These are phyloP conservation scores for Cosmia pyralina DNA, from an alignment of 2,888 invertebrate species.

Conservation along the genomic window DNA sequence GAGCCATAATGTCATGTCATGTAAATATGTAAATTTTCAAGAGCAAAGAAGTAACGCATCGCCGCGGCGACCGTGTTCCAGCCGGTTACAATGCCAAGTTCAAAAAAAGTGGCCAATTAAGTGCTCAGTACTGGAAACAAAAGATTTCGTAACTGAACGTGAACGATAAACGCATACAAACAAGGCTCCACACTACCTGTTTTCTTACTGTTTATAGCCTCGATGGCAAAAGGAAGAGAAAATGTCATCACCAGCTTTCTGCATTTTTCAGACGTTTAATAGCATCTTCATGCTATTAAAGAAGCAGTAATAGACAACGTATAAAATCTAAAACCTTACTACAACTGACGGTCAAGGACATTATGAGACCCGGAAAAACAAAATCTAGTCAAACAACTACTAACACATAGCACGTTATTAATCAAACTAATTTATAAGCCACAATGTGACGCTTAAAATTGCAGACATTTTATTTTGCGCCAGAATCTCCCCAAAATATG, in stretches of 20 bases:
- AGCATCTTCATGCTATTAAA: not conserved
- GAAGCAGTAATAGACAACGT: not conserved
- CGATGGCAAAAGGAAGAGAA: not conserved
- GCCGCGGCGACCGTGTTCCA: slow-evolving; percentile 39
- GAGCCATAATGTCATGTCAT: not conserved
- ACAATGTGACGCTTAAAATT: not conserved
- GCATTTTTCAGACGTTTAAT: not conserved
- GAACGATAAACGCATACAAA: slow-evolving; percentile 20
- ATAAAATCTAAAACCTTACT: not conserved
- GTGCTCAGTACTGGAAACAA: slow-evolving; percentile 36
- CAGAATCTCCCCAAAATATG: not conserved
- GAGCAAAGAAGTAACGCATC: slow-evolving; percentile 21
- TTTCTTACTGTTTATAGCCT: not conserved
- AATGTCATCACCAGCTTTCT: not conserved
- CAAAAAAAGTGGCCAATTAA: slow-evolving; percentile 51
- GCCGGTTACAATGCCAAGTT: slow-evolving; percentile 55
- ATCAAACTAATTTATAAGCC: not conserved
- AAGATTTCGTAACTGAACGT: slow-evolving; percentile 30
- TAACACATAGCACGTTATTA: not conserved
- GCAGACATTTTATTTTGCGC: not conserved
- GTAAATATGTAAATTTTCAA: slow-evolving; percentile 9
- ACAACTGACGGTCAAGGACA: slow-evolving; percentile 10
- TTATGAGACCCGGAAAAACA: not conserved
- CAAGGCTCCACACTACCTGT: not conserved
- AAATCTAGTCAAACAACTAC: slow-evolving; percentile 9